Percentiles rank a stretch among this genome's conserved stretches.
phyloP scores from a whole-genome alignment of 2,888 invertebrate genomes.

The Tinea trinotella region DNA sequence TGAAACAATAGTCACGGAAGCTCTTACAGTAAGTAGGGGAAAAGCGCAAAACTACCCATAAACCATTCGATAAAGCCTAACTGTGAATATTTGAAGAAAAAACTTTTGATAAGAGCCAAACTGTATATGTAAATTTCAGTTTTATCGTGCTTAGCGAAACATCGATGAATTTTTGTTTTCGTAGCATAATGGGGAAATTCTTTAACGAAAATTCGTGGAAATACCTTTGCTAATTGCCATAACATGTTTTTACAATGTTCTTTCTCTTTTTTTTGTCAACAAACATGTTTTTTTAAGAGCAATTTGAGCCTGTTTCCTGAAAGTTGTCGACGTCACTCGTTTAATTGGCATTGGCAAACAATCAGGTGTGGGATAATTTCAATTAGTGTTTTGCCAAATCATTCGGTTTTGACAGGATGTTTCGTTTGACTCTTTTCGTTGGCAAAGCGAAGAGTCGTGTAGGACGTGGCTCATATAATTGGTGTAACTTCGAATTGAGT shows the following conservation, averaged over 20 bases:
- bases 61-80: slow-evolving; percentile 22
- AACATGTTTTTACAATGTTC: slow-evolving; percentile 2
- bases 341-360: slow-evolving; percentile 42
- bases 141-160: slow-evolving; percentile 12
- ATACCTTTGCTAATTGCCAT: slow-evolving; percentile 16
- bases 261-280: background rate
- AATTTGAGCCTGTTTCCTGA: background rate
- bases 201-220: slow-evolving; percentile 3
- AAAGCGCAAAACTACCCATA: slow-evolving; percentile 22
- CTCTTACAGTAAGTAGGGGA: slow-evolving; percentile 14
- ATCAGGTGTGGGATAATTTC: slow-evolving; percentile 32
- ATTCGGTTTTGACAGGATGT: slow-evolving; percentile 27
- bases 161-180: slow-evolving; percentile 5
- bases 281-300: background rate
- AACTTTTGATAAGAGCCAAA: slow-evolving; percentile 18
- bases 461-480: slow-evolving; percentile 24
- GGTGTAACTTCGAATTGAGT: slow-evolving; percentile 26
- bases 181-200: background rate
- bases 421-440: slow-evolving; percentile 24
- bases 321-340: slow-evolving; percentile 12
- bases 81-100: slow-evolving; percentile 20
- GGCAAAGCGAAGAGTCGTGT: slow-evolving; percentile 30
- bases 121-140: slow-evolving; percentile 1
- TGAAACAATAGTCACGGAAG: slow-evolving; percentile 18
- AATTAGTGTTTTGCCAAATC: slow-evolving; percentile 39